Evolutionary conservation across 2,888 invertebrate genomes (phyloP).

Genomic region (Ptychoptera contaminata): DNA sequence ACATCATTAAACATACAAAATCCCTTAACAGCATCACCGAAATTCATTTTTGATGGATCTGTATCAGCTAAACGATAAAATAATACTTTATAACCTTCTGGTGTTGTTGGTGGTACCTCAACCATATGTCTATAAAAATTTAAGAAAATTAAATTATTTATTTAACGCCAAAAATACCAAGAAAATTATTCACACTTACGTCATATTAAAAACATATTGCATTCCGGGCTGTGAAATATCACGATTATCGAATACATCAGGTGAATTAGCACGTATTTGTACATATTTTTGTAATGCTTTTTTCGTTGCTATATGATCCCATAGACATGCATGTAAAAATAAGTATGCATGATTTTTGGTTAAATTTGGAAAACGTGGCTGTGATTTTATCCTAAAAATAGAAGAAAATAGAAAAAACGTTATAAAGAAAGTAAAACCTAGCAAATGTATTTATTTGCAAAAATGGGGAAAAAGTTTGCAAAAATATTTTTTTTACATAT

Average conservation of each 20-base stretch:
- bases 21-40: slow-evolving; percentile 42
- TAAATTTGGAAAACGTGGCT: slow-evolving; percentile 39
- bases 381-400: slow-evolving; percentile 40
- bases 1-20: slow-evolving; percentile 55
- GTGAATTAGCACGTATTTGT: slow-evolving; percentile 34
- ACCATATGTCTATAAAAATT: slow-evolving; percentile 38
- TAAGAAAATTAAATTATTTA: not conserved
- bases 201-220: slow-evolving; percentile 37
- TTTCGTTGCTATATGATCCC: slow-evolving; percentile 32
- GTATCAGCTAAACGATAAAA: slow-evolving; percentile 41
- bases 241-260: slow-evolving; percentile 42
- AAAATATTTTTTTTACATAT: too few species aligned
- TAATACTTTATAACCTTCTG: slow-evolving; percentile 45
- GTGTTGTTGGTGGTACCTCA: slow-evolving; percentile 41
- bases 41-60: slow-evolving; percentile 47
- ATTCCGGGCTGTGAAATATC: slow-evolving; percentile 37
- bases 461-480: not conserved
- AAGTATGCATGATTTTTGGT: slow-evolving; percentile 46
- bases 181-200: slow-evolving; percentile 33
- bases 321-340: slow-evolving; percentile 44
- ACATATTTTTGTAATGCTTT: slow-evolving; percentile 18
- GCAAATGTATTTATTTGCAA: not conserved
- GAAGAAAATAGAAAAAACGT: slow-evolving; percentile 3
- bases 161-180: too few species aligned
- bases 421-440: not conserved